Conservation (phyloP, 2,113 vertebrate genomes). For the Dissostichus mawsoni region DNA sequence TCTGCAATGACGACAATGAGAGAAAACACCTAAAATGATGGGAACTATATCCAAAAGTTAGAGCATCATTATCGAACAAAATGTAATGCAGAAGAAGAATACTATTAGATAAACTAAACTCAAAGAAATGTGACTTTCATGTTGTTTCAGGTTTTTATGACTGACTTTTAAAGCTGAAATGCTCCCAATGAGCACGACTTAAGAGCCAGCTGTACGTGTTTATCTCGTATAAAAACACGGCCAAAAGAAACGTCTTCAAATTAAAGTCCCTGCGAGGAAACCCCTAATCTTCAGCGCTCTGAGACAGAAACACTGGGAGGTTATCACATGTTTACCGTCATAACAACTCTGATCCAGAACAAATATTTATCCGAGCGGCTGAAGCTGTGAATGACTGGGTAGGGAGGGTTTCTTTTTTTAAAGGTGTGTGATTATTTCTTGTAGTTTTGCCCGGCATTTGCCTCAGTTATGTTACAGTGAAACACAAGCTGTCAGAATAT, state of each 20-base stretch:
- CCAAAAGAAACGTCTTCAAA: background rate
- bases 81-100: too few species aligned
- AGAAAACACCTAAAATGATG: too few species aligned
- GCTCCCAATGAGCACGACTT: background rate
- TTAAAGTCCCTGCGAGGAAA: background rate
- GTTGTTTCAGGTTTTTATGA: too few species aligned
- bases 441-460: background rate
- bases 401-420: too few species aligned
- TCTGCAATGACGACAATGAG: too few species aligned
- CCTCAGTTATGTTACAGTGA: background rate
- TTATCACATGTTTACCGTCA: background rate
- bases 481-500: too few species aligned
- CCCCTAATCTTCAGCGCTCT: constrained; percentile 4
- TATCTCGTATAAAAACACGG: background rate
- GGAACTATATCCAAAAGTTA: too few species aligned
- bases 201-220: background rate
- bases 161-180: too few species aligned
- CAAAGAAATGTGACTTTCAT: too few species aligned
- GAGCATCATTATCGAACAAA: too few species aligned
- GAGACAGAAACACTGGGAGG: constrained; percentile 11
- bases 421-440: background rate
- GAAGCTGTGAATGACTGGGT: background rate
- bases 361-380: background rate
- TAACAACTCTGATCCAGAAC: background rate
- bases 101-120: too few species aligned